Conservation (phyloP, 2,888 invertebrate genomes). For the Drosophila parthenogenetica region DNA sequence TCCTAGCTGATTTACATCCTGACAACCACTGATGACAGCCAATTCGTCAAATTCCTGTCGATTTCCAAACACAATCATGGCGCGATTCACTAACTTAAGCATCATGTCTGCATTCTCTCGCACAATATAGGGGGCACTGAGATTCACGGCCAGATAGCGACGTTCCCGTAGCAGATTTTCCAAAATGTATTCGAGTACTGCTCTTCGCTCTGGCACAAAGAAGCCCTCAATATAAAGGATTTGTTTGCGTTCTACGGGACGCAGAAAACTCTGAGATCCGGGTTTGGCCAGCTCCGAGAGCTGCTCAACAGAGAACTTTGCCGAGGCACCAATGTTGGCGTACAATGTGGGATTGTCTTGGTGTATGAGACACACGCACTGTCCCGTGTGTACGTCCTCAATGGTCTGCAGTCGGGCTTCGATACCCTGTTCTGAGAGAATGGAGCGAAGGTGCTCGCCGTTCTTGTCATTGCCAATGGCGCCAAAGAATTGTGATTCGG, state of each 20-base stretch:
- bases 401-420: constrained; percentile 83
- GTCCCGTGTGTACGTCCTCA: constrained; percentile 85
- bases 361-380: constrained; percentile 86
- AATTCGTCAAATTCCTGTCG: constrained; percentile 86
- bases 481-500: constrained; percentile 86
- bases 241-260: constrained; percentile 82
- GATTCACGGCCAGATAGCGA: constrained; percentile 86
- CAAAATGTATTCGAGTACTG: constrained; percentile 85
- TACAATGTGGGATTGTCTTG: constrained; percentile 85
- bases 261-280: constrained; percentile 63
- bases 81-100: constrained; percentile 84
- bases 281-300: constrained; percentile 67
- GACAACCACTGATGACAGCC: constrained; percentile 73
- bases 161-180: constrained; percentile 83
- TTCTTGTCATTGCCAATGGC: constrained; percentile 86
- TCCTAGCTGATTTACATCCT: constrained; percentile 65
- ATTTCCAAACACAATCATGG: constrained; percentile 87
- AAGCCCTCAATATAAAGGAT: constrained; percentile 87
- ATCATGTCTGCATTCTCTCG: constrained; percentile 84
- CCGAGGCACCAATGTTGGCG: constrained; percentile 87
- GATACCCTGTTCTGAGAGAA: constrained; percentile 84
- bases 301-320: constrained; percentile 82
- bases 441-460: constrained; percentile 83
- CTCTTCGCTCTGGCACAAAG: constrained; percentile 86
- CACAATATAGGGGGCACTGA: constrained; percentile 87